Conservation (phyloP, 2,888 invertebrate genomes). For the Pristionchus maxplancki region DNA sequence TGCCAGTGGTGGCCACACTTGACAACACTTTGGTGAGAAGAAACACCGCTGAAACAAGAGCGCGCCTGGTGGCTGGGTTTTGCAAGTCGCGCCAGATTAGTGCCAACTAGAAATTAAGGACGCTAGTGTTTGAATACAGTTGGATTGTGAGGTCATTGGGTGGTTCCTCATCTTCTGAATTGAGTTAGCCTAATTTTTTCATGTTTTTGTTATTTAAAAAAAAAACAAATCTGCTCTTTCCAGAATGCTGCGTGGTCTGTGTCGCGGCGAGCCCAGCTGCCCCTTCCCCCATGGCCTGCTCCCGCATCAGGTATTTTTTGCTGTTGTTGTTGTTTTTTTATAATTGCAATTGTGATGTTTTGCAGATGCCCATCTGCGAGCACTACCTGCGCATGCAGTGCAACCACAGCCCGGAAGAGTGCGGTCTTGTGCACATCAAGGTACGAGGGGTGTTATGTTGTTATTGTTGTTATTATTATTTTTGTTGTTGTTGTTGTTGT, state of each 20-base stretch:
- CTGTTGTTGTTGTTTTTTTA: background rate
- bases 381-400: slow-evolving; percentile 60
- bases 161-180: background rate
- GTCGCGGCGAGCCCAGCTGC: slow-evolving; percentile 24
- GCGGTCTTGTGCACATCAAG: slow-evolving; percentile 49
- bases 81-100: background rate
- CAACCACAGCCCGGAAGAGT: slow-evolving; percentile 43
- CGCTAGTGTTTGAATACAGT: background rate
- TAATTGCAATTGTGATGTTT: background rate
- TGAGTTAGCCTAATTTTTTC: background rate
- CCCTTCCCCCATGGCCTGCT: slow-evolving; percentile 16
- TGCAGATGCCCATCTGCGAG: slow-evolving; percentile 64
- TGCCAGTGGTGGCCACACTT: too few species aligned
- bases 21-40: background rate
- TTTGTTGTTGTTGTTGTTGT: background rate
- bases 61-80: background rate
- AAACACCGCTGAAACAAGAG: background rate
- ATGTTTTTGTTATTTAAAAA: background rate
- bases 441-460: background rate
- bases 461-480: background rate
- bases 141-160: too few species aligned
- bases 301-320: background rate
- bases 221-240: background rate
- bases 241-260: slow-evolving; percentile 48
- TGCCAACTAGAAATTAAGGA: background rate